phyloP scores from a whole-genome alignment of 23 tunicate species.

The Halocynthia roretzi region DNA sequence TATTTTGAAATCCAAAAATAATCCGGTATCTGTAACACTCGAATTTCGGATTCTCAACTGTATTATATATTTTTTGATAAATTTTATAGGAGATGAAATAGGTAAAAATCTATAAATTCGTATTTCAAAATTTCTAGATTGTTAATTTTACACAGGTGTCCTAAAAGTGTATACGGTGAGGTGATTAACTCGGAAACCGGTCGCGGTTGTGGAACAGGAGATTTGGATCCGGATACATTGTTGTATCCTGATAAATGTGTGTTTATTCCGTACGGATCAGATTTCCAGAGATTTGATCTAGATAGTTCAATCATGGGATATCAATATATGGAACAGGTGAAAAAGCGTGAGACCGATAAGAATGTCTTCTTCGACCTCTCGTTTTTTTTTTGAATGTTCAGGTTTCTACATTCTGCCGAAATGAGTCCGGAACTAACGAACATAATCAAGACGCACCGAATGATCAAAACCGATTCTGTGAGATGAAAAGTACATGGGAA shows the following conservation, averaged over 20 bases:
- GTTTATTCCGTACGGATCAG: slow-evolving; percentile 42
- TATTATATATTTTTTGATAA: too few species aligned
- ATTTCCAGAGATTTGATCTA: slow-evolving; percentile 15
- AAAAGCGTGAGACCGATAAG: too few species aligned
- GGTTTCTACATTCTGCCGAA: slow-evolving; percentile 48
- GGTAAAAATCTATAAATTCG: too few species aligned
- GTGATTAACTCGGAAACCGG: too few species aligned
- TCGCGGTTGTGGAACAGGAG: too few species aligned
- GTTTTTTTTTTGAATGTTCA: background rate
- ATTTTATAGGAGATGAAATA: too few species aligned
- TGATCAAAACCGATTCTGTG: slow-evolving; percentile 31
- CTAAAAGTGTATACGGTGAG: slow-evolving; percentile 24
- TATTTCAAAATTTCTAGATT: too few species aligned
- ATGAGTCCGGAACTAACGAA: slow-evolving; percentile 9
- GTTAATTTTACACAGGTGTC: slow-evolving; percentile 35
- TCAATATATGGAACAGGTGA: slow-evolving; percentile 41
- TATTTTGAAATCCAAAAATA: too few species aligned
- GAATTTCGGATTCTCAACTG: too few species aligned
- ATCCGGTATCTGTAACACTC: too few species aligned
- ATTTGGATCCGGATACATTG: slow-evolving; percentile 22
- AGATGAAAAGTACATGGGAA: slow-evolving; percentile 37
- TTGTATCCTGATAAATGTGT: slow-evolving; percentile 34
- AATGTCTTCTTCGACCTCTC: too few species aligned
- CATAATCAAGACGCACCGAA: slow-evolving; percentile 39
- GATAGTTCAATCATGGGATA: slow-evolving; percentile 42